Percentiles rank a stretch among this genome's conserved stretches.
Evolutionary conservation across 2,113 vertebrate genomes (phyloP).

Genomic region (Spea bombifrons): DNA sequence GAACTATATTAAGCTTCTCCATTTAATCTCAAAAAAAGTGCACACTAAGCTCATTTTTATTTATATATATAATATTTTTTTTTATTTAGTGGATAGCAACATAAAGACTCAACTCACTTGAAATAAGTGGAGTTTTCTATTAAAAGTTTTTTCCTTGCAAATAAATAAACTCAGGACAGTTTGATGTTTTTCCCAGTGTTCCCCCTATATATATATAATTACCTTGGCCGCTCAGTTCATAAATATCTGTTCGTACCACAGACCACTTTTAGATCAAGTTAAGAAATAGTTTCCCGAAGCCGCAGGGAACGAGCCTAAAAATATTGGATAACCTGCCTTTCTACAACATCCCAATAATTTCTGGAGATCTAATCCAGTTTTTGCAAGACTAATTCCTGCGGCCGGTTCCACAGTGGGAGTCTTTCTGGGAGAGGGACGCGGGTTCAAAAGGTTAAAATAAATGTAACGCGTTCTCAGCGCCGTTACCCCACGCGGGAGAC

Average conservation of each 20-base stretch:
- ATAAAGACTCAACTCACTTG: no score
- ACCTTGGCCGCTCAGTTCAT: slow-evolving; percentile 5
- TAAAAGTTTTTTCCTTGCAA: no score
- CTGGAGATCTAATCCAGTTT: slow-evolving; percentile 19
- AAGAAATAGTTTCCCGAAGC: slow-evolving; percentile 31
- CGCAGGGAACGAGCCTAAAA: slow-evolving; percentile 28
- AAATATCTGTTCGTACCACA: slow-evolving; percentile 30
- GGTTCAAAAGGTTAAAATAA: slow-evolving; percentile 46
- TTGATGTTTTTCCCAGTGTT: no score
- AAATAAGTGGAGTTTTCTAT: no score
- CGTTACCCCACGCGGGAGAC: slow-evolving; percentile 41
- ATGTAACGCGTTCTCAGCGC: slow-evolving; percentile 38
- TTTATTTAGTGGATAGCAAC: no score
- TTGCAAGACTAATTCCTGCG: slow-evolving; percentile 33
- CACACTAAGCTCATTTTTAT: no score
- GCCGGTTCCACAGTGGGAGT: slow-evolving; percentile 35
- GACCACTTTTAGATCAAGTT: slow-evolving; percentile 26
- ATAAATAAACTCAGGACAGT: no score
- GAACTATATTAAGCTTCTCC: no score
- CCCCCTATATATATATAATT: background rate
- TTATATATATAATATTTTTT: no score
- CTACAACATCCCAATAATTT: slow-evolving; percentile 31
- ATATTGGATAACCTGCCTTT: slow-evolving; percentile 29
- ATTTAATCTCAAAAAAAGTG: no score
- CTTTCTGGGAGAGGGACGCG: slow-evolving; percentile 28